Base-by-base conservation (phyloP, 2,888 invertebrate species). In the Kryphioiulus occultus region DNA sequence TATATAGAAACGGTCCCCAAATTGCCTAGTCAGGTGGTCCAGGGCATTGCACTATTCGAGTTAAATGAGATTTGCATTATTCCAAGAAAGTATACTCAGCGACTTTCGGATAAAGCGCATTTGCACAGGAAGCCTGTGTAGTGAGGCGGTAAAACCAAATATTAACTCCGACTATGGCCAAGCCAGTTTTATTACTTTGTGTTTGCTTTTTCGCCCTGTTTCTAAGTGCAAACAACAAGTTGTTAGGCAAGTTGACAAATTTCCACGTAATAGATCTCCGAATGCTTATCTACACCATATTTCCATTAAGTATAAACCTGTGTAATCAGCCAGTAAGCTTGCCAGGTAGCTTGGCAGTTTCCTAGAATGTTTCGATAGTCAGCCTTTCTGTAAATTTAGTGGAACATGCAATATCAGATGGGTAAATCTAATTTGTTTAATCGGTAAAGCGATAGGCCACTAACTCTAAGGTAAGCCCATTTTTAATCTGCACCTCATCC, bases 221-320 rank as follows among this genome's bases (percentile, higher is more conserved):
- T 84, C 84, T 22, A 84, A 84, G 84, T 84, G 84, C 84, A 84
- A 84, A 84, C 84, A 84, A 39, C 84, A 84, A 22, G 84, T 84
- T 42, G 84, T 42, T 84, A 84, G 68, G 68, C 68, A 26, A 68
- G 68, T 68, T 68, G 19, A 19, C 68, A 26, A 68, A 68, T 26
- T 68, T 68, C 68, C 22, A 68, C 22, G 68, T 22, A 68, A 68
- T 68, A 68, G 22, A 68, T 68, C 68, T 68, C 10, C 68, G 22
- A 68, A 68, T 26, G 68, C 68, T 68, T 68, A 68, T 68, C 68
- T 68, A 5, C 68, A 68, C 17, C 26, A 10, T 68, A 68, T 68
- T 68, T 68, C 68, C 68, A 68, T 68, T 68, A 68, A 68, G 68
- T n/a, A 68, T 26, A 22, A 68, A 12, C 3, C 68, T 68, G 12